Base-by-base conservation (phyloP, 2,797 vertebrate genomes). In the Poeciliopsis presidionis region DNA sequence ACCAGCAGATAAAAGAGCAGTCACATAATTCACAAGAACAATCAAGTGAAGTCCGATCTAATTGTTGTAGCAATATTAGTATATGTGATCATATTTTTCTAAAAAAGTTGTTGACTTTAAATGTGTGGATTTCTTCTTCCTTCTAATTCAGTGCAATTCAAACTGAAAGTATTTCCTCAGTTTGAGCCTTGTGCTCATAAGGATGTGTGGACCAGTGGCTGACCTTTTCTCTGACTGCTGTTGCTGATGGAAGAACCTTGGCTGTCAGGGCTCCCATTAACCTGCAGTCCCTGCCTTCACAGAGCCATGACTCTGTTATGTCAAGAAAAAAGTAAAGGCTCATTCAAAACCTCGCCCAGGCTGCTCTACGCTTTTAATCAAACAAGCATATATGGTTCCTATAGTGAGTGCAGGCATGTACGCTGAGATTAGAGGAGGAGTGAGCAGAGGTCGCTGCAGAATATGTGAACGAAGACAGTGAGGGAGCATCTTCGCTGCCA, bases 241-340 rank as follows among this genome's bases (percentile, higher is more conserved):
- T 67, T 69, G 80, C 84, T 87, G 90, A 93, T 91, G 83, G 86
- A 89, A 90, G 73, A 81, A 87, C 81, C 87, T 65, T 71, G 63
- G 75, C 87, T 91, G 90, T 88, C 91, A 87, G 76, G 84, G 76
- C 90, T 91, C 84, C 90, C 75, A 93, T 92, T 93, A 93, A 93
- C 91, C 89, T 76, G 3, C 28, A 14, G 69, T 70, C 76, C 67
- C 82, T 49, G 61, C 71, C 76, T 90, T 87, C 89, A 91, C 78
- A 74, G 85, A 88, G 86, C 75, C 87, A 77, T 72, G 77, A 69
- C 67, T 88, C 72, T 86, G 90, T 85, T 91, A 83, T 91, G 84
- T 89, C 90, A 89, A 91, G 87, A 90, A 84, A 85, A 85, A 85
- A 88, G 86, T 84, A 74, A 89, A 86, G 86, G 84, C 89, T 86